Conservation (phyloP, 2,797 vertebrate species). For the Xenentodon cancila region DNA sequence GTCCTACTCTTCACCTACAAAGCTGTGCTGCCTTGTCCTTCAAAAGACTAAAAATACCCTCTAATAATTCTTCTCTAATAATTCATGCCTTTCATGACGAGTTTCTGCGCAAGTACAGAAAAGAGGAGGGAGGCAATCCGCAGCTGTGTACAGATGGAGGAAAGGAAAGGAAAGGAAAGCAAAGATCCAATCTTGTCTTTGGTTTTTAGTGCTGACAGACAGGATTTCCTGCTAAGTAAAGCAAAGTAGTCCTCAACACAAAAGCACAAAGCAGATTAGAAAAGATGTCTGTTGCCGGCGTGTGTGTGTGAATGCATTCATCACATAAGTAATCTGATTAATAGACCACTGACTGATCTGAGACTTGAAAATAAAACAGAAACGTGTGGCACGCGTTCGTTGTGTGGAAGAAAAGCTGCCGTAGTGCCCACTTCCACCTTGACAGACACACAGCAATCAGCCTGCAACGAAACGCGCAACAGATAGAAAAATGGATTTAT, state of each 20-base stretch:
- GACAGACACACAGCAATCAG: not conserved
- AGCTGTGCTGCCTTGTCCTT: conserved; percentile 23
- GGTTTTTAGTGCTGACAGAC: conserved; percentile 62
- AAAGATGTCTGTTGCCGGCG: not conserved
- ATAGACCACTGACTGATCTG: conserved; percentile 17
- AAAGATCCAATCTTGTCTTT: conserved; percentile 31
- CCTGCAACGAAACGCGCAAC: not conserved
- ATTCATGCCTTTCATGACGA: conserved; percentile 51
- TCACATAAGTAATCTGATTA: conserved; percentile 19
- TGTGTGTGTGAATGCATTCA: not conserved
- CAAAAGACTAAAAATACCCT: conserved; percentile 55
- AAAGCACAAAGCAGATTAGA: conserved; percentile 27
- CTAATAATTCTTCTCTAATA: conserved; percentile 53
- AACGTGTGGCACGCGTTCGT: not conserved
- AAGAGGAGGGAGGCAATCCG: conserved; percentile 34
- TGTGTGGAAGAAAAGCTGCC: not conserved
- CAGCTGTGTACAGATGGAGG: conserved; percentile 41
- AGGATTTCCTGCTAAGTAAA: conserved; percentile 53
- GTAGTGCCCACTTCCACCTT: not conserved
- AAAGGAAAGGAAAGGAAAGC: no score
- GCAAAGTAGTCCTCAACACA: conserved; percentile 44
- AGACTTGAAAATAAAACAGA: conserved; percentile 12
- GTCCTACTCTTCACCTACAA: conserved; percentile 16
- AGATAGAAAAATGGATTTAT: not conserved
- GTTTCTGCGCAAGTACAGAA: conserved; percentile 23